These are phyloP conservation scores for Falcunculus frontatus DNA, from an alignment of 2,113 vertebrate genomes.

Conservation along the genomic window DNA sequence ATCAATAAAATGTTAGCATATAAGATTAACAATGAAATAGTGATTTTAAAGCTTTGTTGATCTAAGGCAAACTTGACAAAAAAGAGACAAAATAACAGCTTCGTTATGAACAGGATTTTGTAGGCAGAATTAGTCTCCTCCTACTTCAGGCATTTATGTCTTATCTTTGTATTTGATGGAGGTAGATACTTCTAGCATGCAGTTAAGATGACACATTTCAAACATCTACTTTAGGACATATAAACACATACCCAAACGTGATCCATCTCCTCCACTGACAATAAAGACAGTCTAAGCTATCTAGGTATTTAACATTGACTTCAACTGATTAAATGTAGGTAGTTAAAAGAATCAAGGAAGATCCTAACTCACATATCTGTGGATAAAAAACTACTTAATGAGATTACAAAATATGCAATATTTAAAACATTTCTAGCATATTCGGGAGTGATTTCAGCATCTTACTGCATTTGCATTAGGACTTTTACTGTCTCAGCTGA, in stretches of 20 bases:
- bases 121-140: background rate
- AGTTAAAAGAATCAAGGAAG: background rate
- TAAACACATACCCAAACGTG: background rate
- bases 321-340: background rate
- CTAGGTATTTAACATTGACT: background rate
- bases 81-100: background rate
- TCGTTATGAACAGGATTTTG: background rate
- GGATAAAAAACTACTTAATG: background rate
- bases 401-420: background rate
- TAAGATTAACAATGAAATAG: background rate
- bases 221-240: background rate
- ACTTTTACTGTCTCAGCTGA: background rate
- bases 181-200: background rate
- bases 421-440: background rate
- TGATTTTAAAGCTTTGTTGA: background rate
- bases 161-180: background rate
- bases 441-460: background rate
- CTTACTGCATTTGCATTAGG: background rate
- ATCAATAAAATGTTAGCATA: background rate
- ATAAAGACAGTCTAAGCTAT: background rate
- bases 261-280: background rate
- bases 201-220: background rate
- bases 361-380: background rate
- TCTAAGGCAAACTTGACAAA: background rate
- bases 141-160: background rate